These are phyloP conservation scores for Bergia sp. DNA, from an alignment of 92 coral and sea anemone species.

Conservation along the genomic window DNA sequence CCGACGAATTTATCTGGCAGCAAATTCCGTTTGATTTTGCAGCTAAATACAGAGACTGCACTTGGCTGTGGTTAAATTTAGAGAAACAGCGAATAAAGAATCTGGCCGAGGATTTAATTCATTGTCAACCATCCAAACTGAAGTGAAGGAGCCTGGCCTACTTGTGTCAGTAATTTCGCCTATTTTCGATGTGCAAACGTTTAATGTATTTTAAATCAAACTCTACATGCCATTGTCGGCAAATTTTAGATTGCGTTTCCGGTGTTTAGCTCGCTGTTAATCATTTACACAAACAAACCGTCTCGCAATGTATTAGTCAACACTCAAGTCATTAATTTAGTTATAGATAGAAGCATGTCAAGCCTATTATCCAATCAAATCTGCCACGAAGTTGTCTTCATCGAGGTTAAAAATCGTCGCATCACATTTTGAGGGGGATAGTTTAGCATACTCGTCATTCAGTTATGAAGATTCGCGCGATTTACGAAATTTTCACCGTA, in stretches of 20 bases:
- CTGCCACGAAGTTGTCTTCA: constrained; percentile 39
- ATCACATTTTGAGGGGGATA: constrained; percentile 29
- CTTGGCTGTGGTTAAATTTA: neutral
- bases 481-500: constrained; percentile 36
- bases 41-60: neutral
- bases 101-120: neutral
- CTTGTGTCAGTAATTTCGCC: neutral
- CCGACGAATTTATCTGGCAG: neutral
- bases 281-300: constrained; percentile 82
- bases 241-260: constrained; percentile 56
- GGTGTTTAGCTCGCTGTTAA: constrained; percentile 85
- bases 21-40: neutral
- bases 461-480: constrained; percentile 48
- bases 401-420: constrained; percentile 45
- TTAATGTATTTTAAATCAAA: constrained; percentile 24
- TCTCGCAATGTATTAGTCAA: constrained; percentile 71
- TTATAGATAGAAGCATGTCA: constrained; percentile 74
- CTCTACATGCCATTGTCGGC: constrained; percentile 34
- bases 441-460: constrained; percentile 43
- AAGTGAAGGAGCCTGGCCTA: neutral
- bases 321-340: constrained; percentile 63
- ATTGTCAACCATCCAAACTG: neutral
- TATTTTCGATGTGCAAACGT: neutral
- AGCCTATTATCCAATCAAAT: constrained; percentile 69
- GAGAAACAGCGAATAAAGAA: neutral